These are phyloP conservation scores for Trypoxylon attenuatum DNA, from an alignment of 2,888 invertebrate species.

Conservation along the genomic window DNA sequence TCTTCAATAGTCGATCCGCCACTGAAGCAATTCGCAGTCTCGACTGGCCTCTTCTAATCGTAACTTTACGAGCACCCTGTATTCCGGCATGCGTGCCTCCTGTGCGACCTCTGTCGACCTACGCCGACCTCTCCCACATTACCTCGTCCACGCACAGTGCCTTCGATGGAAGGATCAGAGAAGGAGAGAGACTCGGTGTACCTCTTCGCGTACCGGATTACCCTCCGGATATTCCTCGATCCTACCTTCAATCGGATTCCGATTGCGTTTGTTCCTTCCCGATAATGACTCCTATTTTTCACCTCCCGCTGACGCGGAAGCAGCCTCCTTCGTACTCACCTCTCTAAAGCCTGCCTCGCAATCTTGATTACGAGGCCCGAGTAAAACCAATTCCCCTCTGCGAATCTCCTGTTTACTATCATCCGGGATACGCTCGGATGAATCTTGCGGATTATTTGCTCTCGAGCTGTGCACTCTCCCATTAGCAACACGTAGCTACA, in stretches of 20 bases:
- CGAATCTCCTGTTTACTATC: too few species aligned
- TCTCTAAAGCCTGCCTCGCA: too few species aligned
- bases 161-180: conserved; percentile 24
- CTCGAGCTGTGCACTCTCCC: too few species aligned
- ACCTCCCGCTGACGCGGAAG: neutral
- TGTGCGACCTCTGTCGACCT: conserved; percentile 61
- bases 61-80: conserved; percentile 66
- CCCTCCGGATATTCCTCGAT: conserved; percentile 23
- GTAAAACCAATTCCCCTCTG: too few species aligned
- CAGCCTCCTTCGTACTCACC: too few species aligned
- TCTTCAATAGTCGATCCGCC: too few species aligned
- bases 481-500: too few species aligned
- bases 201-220: conserved; percentile 31
- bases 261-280: conserved; percentile 21
- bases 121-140: conserved; percentile 66
- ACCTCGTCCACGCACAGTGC: conserved; percentile 61
- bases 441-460: too few species aligned
- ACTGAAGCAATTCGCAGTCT: neutral
- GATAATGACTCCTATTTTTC: conserved; percentile 5
- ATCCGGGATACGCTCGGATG: too few species aligned
- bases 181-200: conserved; percentile 11
- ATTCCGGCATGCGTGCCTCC: conserved; percentile 63
- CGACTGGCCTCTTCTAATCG: conserved; percentile 54
- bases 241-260: conserved; percentile 22
- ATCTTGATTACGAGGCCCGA: too few species aligned